Base-by-base conservation (phyloP, 1,140 invertebrate genomes). In the Pogonognathellus flavescens region DNA sequence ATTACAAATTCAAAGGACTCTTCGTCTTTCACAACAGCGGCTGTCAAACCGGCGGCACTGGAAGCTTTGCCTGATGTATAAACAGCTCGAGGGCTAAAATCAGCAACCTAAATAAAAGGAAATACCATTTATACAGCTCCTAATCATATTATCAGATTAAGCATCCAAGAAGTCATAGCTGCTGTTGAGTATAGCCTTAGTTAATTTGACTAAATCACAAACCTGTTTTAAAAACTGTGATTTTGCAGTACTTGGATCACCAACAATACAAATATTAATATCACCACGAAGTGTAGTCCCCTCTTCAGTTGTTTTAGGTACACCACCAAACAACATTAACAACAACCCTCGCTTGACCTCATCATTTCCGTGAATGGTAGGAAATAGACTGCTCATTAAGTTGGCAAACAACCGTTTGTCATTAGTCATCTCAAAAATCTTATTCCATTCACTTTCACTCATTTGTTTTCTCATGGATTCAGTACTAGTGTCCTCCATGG, bases 41-140 rank as follows among this genome's bases (percentile, higher is more conserved):
- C 98, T 0, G 98, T 99, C 18, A 99, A 93, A 94, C 99, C 99
- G 85, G 98, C 98, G 0, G 99, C 98, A 53, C 94, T 96, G 3
- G 97, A 99, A 0, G 98, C 98, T 92, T 99, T 99, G 22, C 99
- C 99, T 84, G 97, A 99, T 0, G 99, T 99, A 90, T 99, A 99
- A 20, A 99, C 95, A 8, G 98, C 97, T 59, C 98, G 92, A 0
- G 98, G 98, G 41, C 95, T 95, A 90, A 99, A 98, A 88, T 99
- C 97, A 9, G 97, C 95, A 0, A 99, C 96, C 91, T 93, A 90
- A 83, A 87, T 85, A 88, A 83, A 83, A 31, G 70, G n/a, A n/a
- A n/a, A n/a, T n/a, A n/a, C n/a, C 31, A 41, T 41, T 41, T 6
- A 41, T 41, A 41, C n/a, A n/a, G n/a, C n/a, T n/a, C n/a, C n/a